Conservation (phyloP, 2,113 vertebrate species). For the Varanus komodoensis region DNA sequence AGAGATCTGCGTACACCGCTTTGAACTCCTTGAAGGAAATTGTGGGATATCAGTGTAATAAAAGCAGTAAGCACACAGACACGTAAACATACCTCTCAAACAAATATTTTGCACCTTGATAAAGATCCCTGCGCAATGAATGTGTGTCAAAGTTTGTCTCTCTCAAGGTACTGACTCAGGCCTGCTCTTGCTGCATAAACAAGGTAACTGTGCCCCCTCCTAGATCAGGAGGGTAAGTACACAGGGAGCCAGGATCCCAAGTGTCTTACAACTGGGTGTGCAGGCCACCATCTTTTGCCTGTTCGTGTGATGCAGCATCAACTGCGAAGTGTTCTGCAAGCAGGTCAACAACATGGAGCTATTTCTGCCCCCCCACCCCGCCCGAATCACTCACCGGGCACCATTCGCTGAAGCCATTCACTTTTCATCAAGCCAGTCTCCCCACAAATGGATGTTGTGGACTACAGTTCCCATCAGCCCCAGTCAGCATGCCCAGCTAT, state of each 20-base stretch:
- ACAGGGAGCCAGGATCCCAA: not conserved
- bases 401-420: not conserved
- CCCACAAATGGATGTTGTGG: too few relatives aligned
- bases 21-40: not conserved
- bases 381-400: not conserved
- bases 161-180: not conserved
- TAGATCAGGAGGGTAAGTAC: not conserved
- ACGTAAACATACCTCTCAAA: not conserved
- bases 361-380: not conserved
- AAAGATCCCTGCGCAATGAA: not conserved
- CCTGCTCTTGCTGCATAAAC: not conserved
- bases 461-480: too few relatives aligned
- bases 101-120: not conserved
- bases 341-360: not conserved
- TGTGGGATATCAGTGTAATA: not conserved
- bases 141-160: not conserved
- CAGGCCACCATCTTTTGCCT: not conserved
- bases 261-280: not conserved
- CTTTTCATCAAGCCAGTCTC: not conserved
- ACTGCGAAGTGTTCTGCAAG: not conserved
- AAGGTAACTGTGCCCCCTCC: not conserved
- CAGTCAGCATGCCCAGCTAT: too few relatives aligned
- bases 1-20: not conserved
- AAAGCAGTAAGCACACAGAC: not conserved
- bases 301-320: not conserved